These are phyloP conservation scores for Pantherophis vulpinus DNA, from an alignment of 2,797 vertebrate genomes.

Conservation along the genomic window DNA sequence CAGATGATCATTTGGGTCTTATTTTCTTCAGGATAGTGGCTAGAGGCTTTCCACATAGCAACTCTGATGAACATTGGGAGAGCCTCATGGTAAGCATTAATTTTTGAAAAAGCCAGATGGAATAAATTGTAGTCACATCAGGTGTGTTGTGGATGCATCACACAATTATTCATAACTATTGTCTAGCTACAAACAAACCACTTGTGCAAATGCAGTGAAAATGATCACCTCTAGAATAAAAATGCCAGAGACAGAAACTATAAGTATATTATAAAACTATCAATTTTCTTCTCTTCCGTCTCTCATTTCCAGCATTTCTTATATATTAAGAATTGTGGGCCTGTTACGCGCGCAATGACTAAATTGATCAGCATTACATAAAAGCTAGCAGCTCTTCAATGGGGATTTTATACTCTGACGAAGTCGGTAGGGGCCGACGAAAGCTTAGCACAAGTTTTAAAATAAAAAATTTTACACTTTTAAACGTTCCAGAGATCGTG, in stretches of 20 bases:
- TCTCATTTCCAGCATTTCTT: conserved; percentile 1
- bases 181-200: background rate
- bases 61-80: background rate
- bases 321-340: background rate
- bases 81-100: background rate
- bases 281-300: background rate
- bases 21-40: background rate
- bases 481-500: too few species aligned
- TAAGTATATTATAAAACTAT: background rate
- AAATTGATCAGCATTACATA: too few species aligned
- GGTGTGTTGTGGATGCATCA: background rate
- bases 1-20: background rate
- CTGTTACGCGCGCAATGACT: too few species aligned
- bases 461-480: too few species aligned
- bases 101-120: background rate
- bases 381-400: too few species aligned
- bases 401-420: too few species aligned
- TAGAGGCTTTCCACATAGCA: background rate
- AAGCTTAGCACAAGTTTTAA: too few species aligned
- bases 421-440: too few species aligned
- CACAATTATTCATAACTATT: background rate
- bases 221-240: background rate
- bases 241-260: background rate
- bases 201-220: background rate
- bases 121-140: background rate